A percentile compares a stretch with the other conserved stretches of the same genome.
Conservation (phyloP, 2,888 invertebrate species). For the Morinoia aosen region DNA sequence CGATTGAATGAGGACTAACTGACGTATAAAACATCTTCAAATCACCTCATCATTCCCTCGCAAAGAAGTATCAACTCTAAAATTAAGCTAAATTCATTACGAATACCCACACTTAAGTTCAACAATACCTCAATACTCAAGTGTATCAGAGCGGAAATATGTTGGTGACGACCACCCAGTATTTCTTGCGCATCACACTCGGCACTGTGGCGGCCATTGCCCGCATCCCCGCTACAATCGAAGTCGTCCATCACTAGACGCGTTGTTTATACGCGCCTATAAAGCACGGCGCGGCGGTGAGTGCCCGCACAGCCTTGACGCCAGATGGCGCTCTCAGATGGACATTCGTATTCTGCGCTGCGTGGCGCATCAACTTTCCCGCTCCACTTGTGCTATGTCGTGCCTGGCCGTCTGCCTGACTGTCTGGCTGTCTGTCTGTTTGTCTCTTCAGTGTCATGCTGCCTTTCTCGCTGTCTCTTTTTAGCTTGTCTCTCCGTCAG, state of each 20-base stretch:
- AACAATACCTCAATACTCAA: neutral
- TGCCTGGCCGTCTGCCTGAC: neutral
- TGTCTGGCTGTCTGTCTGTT: neutral
- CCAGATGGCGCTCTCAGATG: conserved; percentile 5
- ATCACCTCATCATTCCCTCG: too few relatives aligned
- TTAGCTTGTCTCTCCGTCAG: too few relatives aligned
- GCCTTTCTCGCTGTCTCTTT: too few relatives aligned
- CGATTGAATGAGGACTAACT: too few relatives aligned
- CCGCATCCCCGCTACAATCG: neutral
- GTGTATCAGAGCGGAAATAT: neutral
- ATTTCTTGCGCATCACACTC: neutral
- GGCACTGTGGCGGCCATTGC: neutral
- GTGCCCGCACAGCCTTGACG: neutral
- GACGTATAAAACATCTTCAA: too few relatives aligned
- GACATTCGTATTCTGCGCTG: conserved; percentile 1
- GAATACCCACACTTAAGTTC: neutral
- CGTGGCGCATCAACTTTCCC: neutral
- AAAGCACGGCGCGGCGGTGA: neutral
- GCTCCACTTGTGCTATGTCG: neutral
- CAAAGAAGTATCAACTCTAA: neutral
- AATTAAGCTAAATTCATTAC: neutral
- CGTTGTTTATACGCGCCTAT: conserved; percentile 1
- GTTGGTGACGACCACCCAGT: neutral
- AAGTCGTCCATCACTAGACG: neutral
- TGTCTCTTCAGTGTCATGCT: neutral